These are phyloP conservation scores for Trididemnum nubilum DNA, from an alignment of 23 tunicate species.

Conservation along the genomic window DNA sequence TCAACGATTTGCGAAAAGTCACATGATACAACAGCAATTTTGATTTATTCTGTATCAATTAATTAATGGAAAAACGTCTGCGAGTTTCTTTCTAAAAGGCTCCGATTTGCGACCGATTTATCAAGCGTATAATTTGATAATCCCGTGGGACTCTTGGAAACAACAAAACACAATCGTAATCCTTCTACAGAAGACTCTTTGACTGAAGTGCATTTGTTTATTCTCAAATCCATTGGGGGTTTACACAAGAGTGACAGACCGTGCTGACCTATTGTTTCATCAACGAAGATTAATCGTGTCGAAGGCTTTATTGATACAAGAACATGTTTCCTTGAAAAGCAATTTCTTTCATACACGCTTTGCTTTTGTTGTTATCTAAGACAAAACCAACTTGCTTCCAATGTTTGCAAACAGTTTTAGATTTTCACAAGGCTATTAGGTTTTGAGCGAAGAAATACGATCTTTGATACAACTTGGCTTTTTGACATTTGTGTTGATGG, in stretches of 20 bases:
- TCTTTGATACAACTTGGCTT: neutral
- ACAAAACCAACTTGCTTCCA: neutral
- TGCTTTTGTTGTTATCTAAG: neutral
- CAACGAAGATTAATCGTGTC: neutral
- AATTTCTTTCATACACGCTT: neutral
- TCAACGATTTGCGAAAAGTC: too few relatives aligned
- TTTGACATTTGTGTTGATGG: neutral
- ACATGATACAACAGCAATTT: too few relatives aligned
- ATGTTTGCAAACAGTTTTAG: neutral
- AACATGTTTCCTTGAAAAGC: neutral
- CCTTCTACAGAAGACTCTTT: neutral
- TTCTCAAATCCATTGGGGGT: neutral
- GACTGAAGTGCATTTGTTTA: neutral
- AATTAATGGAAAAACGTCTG: too few relatives aligned
- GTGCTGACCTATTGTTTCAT: neutral
- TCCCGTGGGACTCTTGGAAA: too few relatives aligned
- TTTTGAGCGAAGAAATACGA: neutral
- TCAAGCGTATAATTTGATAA: too few relatives aligned
- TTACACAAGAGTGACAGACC: neutral
- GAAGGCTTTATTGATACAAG: neutral
- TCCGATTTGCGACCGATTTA: too few relatives aligned
- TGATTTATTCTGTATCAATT: too few relatives aligned
- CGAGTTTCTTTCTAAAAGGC: too few relatives aligned
- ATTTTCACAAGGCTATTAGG: constrained; percentile 24
- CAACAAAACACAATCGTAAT: too few relatives aligned